Conservation (phyloP, 2,888 invertebrate genomes). For the Drosophila buzzatii region DNA sequence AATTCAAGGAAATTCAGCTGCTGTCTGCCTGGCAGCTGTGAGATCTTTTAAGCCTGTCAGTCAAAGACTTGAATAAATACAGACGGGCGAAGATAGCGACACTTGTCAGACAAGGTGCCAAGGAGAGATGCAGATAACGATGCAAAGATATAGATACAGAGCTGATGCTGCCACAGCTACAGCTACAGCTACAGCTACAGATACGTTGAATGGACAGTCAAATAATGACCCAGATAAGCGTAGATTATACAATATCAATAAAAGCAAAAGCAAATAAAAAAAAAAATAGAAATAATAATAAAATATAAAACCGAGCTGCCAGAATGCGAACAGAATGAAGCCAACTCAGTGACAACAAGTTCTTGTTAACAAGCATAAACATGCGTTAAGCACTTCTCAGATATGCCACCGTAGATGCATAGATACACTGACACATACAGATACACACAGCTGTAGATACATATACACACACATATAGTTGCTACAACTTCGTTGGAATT, state of each 20-base stretch:
- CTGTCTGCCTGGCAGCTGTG: neutral
- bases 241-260: constrained; percentile 54
- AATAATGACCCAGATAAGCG: constrained; percentile 72
- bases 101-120: constrained; percentile 31
- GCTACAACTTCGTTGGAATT: constrained; percentile 14
- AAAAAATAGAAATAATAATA: constrained; percentile 1
- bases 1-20: neutral
- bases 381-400: constrained; percentile 45
- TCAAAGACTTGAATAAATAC: constrained; percentile 30
- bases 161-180: neutral
- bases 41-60: constrained; percentile 23
- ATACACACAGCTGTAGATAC: neutral
- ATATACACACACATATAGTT: constrained; percentile 13
- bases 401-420: constrained; percentile 37
- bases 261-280: constrained; percentile 10
- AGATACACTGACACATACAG: constrained; percentile 7
- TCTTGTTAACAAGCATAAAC: constrained; percentile 40
- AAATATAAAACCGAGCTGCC: constrained; percentile 7
- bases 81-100: constrained; percentile 28
- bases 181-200: constrained; percentile 6
- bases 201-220: constrained; percentile 50
- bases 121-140: constrained; percentile 6
- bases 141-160: constrained; percentile 3
- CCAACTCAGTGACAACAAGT: constrained; percentile 38
- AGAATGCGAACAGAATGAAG: constrained; percentile 36